Conservation (phyloP, 2,113 vertebrate genomes). For the Eurystomus gularis region DNA sequence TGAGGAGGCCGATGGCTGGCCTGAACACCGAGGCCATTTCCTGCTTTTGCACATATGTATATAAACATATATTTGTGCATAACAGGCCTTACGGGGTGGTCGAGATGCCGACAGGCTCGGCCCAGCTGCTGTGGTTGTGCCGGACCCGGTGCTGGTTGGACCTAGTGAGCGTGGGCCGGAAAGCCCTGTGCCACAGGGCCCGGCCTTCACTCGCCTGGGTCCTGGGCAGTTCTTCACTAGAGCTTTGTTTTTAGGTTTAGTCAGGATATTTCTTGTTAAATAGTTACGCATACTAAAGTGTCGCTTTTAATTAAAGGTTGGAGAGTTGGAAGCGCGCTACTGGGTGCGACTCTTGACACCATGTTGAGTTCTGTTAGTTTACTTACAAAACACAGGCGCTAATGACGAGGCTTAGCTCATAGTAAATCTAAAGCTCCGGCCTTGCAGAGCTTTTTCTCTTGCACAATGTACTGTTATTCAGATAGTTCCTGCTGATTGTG, state of each 20-base stretch:
- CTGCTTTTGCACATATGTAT: fast-evolving
- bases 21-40: fast-evolving
- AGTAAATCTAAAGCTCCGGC: background rate
- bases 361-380: background rate
- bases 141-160: too few species aligned
- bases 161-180: background rate
- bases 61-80: background rate
- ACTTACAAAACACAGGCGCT: background rate
- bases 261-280: background rate
- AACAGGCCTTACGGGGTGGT: fast-evolving
- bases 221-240: background rate
- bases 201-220: fast-evolving
- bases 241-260: background rate
- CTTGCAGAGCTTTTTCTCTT: background rate
- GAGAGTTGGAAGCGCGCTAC: background rate
- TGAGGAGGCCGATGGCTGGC: too few species aligned
- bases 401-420: background rate
- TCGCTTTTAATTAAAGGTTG: background rate
- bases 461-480: fast-evolving
- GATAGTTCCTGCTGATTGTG: background rate
- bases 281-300: background rate
- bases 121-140: background rate
- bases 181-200: fast-evolving
- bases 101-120: background rate
- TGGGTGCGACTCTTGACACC: too few species aligned